Evolutionary conservation across 1,140 invertebrate species (phyloP).

Genomic region (Lutraria rhynchaena): DNA sequence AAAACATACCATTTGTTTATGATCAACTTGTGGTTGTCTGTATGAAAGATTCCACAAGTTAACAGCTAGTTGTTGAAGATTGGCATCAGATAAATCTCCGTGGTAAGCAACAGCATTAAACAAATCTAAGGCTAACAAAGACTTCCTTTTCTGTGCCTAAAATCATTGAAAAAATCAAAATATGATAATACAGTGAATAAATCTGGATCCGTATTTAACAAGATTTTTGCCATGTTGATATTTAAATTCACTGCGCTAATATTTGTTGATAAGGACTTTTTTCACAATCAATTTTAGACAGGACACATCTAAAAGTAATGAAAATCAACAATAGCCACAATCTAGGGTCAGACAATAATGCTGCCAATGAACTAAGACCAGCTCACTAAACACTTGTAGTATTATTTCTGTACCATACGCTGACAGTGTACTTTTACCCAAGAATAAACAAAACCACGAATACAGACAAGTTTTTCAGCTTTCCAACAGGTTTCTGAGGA

Average conservation of each 20-base stretch:
- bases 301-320: no score
- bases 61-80: slow-evolving; percentile 86
- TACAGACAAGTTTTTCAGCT: not conserved
- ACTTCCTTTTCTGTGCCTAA: slow-evolving; percentile 81
- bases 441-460: not conserved
- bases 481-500: not conserved
- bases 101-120: slow-evolving; percentile 88
- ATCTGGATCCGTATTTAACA: no score
- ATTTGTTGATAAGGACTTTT: no score
- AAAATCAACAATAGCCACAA: no score
- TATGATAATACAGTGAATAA: not conserved
- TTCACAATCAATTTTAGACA: no score
- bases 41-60: slow-evolving; percentile 92
- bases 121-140: slow-evolving; percentile 88
- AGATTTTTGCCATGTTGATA: no score
- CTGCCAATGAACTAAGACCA: no score
- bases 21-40: slow-evolving; percentile 84
- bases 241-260: no score
- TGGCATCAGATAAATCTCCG: slow-evolving; percentile 86
- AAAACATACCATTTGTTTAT: slow-evolving; percentile 74
- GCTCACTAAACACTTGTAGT: no score
- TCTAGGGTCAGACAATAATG: no score
- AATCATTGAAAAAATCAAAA: slow-evolving; percentile 7
- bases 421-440: no score
- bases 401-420: no score